Evolutionary conservation across 2,113 vertebrate genomes (phyloP), one percentile per base, ranked within the genome.

Genomic region (Desmodus rotundus): DNA sequence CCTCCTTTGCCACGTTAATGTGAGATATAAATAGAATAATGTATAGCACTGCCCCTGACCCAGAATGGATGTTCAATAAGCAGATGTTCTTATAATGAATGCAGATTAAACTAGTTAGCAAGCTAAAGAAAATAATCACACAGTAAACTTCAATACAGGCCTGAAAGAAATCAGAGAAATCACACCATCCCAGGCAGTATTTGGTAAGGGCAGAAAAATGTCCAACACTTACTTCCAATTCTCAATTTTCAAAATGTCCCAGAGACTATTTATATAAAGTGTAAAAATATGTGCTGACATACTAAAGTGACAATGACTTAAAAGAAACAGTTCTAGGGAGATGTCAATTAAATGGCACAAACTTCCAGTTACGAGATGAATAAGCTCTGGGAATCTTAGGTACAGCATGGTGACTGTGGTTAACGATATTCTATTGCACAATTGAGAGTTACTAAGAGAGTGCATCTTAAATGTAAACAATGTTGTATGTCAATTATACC

Each of bases 181-280:
- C 76, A 92, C 88, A 81, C 72, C 77, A 72, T 47, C 65, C 92
- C 84, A 78, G 28, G 52, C 58, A 88, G 74, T 61, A 80, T 72
- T 76, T 90, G 74, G 28, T 93, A 92, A 87, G 47, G 28, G 76
- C 17, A 96, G 50, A 94, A 95, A 93, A 91, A 95, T n/a, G 47
- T 82, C 87, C 85, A 82, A 89, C 20, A 84, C 33, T 89, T 91
- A 76, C 45, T 81, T 96, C 52, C 76, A 84, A 96, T 89, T 93
- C 56, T 97, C 89, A 96, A 95, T 85, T 93, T 95, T 92, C 77
- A 96, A 90, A 95, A 54, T 93, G 67, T 87, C 61, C 85, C 80
- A 81, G 74, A 72, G 31, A 52, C 94, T 96, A 96, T 95, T 94
- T 97, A 94, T 97, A 94, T 96, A 94, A 95, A 80, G 74, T 89